Conservation (phyloP, 2,113 vertebrate genomes). For the Elanoides forficatus region DNA sequence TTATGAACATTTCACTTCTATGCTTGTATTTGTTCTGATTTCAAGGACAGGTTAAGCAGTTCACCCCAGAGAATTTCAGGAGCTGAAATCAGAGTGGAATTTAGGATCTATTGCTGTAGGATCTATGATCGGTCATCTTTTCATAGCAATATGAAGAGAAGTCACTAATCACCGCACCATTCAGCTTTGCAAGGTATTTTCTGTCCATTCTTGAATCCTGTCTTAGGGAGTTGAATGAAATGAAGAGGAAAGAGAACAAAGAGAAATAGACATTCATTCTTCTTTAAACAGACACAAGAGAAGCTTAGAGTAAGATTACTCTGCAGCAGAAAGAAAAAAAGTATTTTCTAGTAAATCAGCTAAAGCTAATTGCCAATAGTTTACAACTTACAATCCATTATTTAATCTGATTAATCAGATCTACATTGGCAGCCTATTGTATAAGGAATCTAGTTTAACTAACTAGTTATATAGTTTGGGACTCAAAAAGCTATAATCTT, state of each 20-base stretch:
- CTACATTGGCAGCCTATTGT: background rate
- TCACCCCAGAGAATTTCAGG: background rate
- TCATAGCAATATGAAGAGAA: background rate
- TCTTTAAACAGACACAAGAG: background rate
- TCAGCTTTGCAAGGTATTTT: background rate
- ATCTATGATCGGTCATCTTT: background rate
- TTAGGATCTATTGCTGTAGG: background rate
- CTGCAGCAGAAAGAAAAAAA: background rate
- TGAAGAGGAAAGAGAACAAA: background rate
- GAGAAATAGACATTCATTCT: background rate
- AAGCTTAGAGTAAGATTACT: background rate
- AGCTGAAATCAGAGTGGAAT: background rate
- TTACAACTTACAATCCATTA: background rate
- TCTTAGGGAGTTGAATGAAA: background rate
- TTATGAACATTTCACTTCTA: background rate
- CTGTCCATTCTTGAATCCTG: background rate
- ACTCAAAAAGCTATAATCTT: background rate
- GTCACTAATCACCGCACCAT: background rate
- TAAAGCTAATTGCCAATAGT: background rate
- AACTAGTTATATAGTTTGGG: background rate
- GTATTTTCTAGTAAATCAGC: background rate
- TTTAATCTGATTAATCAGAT: background rate
- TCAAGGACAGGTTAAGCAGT: background rate
- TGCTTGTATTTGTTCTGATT: background rate
- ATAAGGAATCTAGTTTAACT: background rate